Evolutionary conservation across 2,113 vertebrate genomes (phyloP), one percentile per base, ranked within the genome.

Genomic region (Myrmecophaga tridactyla): DNA sequence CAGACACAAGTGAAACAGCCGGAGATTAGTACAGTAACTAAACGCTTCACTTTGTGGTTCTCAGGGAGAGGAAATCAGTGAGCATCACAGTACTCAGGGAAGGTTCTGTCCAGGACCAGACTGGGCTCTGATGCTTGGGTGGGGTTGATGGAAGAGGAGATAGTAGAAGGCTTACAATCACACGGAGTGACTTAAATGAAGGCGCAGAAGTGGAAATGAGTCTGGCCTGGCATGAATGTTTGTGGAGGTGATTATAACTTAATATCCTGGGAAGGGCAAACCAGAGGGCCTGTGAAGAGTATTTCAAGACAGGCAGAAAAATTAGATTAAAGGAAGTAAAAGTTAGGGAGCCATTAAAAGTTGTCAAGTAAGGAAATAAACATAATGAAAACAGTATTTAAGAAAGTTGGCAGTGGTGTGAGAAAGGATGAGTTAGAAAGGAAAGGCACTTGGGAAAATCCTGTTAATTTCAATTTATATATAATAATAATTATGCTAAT

Each of bases 381-480:
- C 31, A 62, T 81, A 67, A 48, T 95, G 31, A 93, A 86, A 85
- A 65, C 29, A 23, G 34, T 73, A 3, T 62, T 93, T 72, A 80
- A 90, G 86, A 92, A 67, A 41, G 78, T 95, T 53, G 90, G 39
- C 25, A 89, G 41, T 81, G 12, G 14, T 39, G 1, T 84, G 48
- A 93, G 73, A 89, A 90, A 60, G 48, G 67, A 51, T 43, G 34
- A 53, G 56, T 85, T 69, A 80, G 78, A 95, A 82, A 25, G 75
- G 58, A 88, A 90, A 80, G 65, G 69, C 94, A 62, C 29, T 62
- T 25, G 67, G 69, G 75, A 67, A 90, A 69, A 60, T 18, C 7
- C 17, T 72, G 48, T 72, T 94, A 58, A 21, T 85, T 89, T 86
- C 21, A 82, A 0, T 53, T 72, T 77, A 31, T 58, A 18, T 53